Base-by-base conservation (phyloP, 2,797 vertebrate genomes). In the Podarcis siculus region DNA sequence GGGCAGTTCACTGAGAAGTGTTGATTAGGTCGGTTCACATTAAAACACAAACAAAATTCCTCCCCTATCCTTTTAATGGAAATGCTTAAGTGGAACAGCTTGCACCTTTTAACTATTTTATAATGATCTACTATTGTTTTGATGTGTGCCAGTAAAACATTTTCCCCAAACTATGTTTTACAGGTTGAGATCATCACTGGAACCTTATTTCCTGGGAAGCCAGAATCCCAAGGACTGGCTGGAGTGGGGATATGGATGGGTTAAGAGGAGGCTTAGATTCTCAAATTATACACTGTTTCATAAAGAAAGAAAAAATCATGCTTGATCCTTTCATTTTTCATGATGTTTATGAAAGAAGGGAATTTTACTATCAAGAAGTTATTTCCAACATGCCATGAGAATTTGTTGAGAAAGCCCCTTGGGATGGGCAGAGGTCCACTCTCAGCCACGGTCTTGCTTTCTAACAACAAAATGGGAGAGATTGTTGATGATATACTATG, bases 331-430 rank as follows among this genome's bases (percentile, higher is more conserved):
- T 79, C 64, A 78, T 85, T 85, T 82, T 90, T 87, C 55, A 30
- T 42, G 15, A 85, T 90, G 72, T 82, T 90, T 88, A 90, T 73
- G 55, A 82, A 87, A 85, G 88, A 82, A 82, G 86, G 82, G 71
- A 85, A 77, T 64, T 85, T 71, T 87, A 81, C 86, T 72, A 82
- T 37, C 42, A 90, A 67, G 82, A 81, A 75, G 86, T 49, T 90
- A 82, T 90, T 83, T 90, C 66, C 72, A 72, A 88, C 77, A 87
- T 85, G 86, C 89, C 86, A 88, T 85, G 89, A 88, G 89, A 90
- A 90, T 88, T 90, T 90, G 72, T 82, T 90, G 77, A 81, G 64
- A 77, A 64, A 23, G 61, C 85, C 89, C 58, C 89, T 85, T 58
- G 89, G 78, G 89, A 82, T 19, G 86, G 89, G 89, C 83, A 88